Percentiles rank a stretch among this genome's conserved stretches.
Conservation (phyloP, 1,140 invertebrate genomes). For the Drosophila quadrilineata region DNA sequence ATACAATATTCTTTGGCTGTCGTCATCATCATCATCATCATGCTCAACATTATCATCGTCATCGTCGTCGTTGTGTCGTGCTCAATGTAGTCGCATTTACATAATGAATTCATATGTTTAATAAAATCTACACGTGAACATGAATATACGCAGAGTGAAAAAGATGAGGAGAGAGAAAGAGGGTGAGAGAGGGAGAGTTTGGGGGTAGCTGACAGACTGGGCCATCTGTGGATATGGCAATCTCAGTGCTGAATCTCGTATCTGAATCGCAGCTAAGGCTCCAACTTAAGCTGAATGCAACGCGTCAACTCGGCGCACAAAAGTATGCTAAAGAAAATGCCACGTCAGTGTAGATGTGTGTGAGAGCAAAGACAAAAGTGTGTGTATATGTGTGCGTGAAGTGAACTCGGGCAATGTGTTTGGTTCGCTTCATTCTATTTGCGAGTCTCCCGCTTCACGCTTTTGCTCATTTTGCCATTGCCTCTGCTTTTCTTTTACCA, state of each 20-base stretch:
- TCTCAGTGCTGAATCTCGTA: slow-evolving; percentile 12
- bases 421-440: background rate
- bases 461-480: background rate
- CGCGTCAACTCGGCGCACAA: slow-evolving; percentile 41
- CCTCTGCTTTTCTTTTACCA: background rate
- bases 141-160: slow-evolving; percentile 37
- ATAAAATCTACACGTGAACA: slow-evolving; percentile 78
- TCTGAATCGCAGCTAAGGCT: background rate
- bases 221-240: slow-evolving; percentile 10
- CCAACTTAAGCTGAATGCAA: slow-evolving; percentile 9
- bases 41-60: slow-evolving; percentile 5
- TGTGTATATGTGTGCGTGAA: no score
- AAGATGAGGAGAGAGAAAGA: background rate
- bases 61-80: slow-evolving; percentile 10
- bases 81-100: slow-evolving; percentile 53
- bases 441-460: background rate
- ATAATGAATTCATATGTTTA: slow-evolving; percentile 81
- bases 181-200: slow-evolving; percentile 34
- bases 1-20: slow-evolving; percentile 56
- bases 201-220: slow-evolving; percentile 10
- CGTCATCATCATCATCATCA: slow-evolving; percentile 17
- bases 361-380: no score
- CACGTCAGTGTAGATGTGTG: no score
- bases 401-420: slow-evolving; percentile 12
- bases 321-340: slow-evolving; percentile 53